Percentiles rank a stretch among this genome's conserved stretches.
Conservation (phyloP, 2,888 invertebrate genomes). For the Gari tellinella region DNA sequence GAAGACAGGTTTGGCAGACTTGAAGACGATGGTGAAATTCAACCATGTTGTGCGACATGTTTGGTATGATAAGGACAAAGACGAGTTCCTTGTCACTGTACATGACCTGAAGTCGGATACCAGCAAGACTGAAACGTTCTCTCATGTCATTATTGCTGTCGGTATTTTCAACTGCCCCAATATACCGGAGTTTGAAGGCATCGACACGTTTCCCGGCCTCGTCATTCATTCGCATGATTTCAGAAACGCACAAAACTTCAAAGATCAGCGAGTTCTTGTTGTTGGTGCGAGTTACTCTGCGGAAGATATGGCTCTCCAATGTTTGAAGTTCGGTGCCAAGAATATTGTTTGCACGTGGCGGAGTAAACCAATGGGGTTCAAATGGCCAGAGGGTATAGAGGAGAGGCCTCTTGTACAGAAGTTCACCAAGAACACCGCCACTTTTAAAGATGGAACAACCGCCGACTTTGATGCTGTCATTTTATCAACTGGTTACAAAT, state of each 20-base stretch:
- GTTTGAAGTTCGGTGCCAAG: conserved; percentile 23
- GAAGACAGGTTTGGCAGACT: too few relatives aligned
- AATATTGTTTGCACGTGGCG: conserved; percentile 21
- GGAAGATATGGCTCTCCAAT: conserved; percentile 40
- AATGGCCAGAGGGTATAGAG: conserved; percentile 48
- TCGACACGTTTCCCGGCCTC: conserved; percentile 40
- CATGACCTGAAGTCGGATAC: conserved; percentile 17
- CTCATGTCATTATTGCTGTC: conserved; percentile 41
- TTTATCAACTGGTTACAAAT: conserved; percentile 31
- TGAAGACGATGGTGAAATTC: conserved; percentile 18
- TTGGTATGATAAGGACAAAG: conserved; percentile 24
- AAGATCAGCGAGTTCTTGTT: conserved; percentile 32
- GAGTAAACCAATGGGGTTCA: conserved; percentile 45
- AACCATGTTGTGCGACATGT: conserved; percentile 34
- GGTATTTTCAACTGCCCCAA: conserved; percentile 49
- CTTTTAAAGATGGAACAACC: conserved; percentile 47
- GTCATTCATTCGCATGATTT: conserved; percentile 55
- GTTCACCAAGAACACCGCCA: conserved; percentile 27
- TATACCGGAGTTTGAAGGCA: conserved; percentile 36
- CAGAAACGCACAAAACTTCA: conserved; percentile 36
- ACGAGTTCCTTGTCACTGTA: conserved; percentile 43
- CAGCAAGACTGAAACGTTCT: conserved; percentile 20
- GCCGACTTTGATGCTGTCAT: conserved; percentile 49
- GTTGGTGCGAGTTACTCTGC: conserved; percentile 48
- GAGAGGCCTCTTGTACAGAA: conserved; percentile 41